These are phyloP conservation scores for Pyrrhia umbra DNA, from an alignment of 2,888 invertebrate species.

Conservation along the genomic window DNA sequence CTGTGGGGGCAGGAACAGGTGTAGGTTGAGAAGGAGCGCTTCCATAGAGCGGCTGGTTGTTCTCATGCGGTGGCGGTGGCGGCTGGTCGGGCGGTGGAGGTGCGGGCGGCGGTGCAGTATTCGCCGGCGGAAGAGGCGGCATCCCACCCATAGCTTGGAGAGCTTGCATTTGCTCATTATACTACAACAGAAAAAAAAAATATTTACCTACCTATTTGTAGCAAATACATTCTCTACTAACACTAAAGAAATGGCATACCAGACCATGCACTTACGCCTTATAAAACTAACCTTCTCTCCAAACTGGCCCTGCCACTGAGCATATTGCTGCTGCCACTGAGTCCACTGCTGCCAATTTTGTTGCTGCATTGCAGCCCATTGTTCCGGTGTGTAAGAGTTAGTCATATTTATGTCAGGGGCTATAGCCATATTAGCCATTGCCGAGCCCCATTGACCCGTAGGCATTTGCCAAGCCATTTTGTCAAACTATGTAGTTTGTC, in stretches of 20 bases:
- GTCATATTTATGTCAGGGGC: conserved; percentile 78
- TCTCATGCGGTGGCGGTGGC: conserved; percentile 81
- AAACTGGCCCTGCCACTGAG: conserved; percentile 94
- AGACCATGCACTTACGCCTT: too few species aligned
- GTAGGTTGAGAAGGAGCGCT: conserved; percentile 57
- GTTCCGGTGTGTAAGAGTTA: conserved; percentile 90
- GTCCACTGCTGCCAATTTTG: conserved; percentile 94
- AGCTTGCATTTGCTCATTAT: conserved; percentile 83
- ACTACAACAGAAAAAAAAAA: conserved; percentile 70
- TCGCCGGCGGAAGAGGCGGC: conserved; percentile 75
- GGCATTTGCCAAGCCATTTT: conserved; percentile 86
- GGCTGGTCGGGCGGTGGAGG: conserved; percentile 74
- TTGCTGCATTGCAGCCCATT: conserved; percentile 93
- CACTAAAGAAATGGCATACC: too few species aligned
- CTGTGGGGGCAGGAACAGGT: conserved; percentile 66
- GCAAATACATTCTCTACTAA: background rate
- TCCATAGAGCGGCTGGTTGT: conserved; percentile 81
- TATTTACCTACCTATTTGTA: background rate
- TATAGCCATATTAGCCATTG: conserved; percentile 68
- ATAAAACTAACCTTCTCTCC: conserved; percentile 91
- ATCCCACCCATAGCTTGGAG: conserved; percentile 73
- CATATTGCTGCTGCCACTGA: conserved; percentile 94
- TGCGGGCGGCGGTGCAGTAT: conserved; percentile 71
- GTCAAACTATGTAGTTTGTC: background rate
- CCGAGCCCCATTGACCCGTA: conserved; percentile 78